Conservation (phyloP, 2,113 vertebrate species). For the Hepsetus odoe region DNA sequence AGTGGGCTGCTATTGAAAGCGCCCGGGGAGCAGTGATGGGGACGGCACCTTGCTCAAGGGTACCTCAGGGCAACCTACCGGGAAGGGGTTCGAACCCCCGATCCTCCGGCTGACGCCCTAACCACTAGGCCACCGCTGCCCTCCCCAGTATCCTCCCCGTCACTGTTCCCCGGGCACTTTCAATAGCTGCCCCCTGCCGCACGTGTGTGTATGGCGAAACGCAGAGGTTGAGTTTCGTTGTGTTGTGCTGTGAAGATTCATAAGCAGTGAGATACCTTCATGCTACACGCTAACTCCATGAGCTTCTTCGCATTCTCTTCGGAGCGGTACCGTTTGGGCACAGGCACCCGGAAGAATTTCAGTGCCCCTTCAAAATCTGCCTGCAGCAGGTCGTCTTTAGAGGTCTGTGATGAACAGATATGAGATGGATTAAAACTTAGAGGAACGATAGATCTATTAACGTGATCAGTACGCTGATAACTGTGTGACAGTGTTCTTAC, state of each 20-base stretch:
- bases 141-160: too few species aligned
- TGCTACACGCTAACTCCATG: conserved; percentile 97
- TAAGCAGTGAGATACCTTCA: conserved; percentile 83
- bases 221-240: too few species aligned
- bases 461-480: conserved; percentile 16
- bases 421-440: background rate
- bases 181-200: too few species aligned
- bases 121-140: too few species aligned
- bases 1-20: too few species aligned
- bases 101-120: too few species aligned
- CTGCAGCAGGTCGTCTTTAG: conserved; percentile 92
- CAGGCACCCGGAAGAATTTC: conserved; percentile 97
- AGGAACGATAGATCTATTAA: background rate
- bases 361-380: conserved; percentile 96
- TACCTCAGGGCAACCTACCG: too few species aligned
- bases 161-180: too few species aligned
- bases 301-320: conserved; percentile 98
- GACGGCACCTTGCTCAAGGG: too few species aligned
- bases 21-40: too few species aligned
- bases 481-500: conserved; percentile 69
- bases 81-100: too few species aligned
- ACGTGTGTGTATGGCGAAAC: too few species aligned
- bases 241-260: background rate
- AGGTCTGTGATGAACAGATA: conserved; percentile 78
- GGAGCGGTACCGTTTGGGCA: conserved; percentile 96